phyloP scores from a whole-genome alignment of 2,888 invertebrate species.

The Oxytorus armatus region DNA sequence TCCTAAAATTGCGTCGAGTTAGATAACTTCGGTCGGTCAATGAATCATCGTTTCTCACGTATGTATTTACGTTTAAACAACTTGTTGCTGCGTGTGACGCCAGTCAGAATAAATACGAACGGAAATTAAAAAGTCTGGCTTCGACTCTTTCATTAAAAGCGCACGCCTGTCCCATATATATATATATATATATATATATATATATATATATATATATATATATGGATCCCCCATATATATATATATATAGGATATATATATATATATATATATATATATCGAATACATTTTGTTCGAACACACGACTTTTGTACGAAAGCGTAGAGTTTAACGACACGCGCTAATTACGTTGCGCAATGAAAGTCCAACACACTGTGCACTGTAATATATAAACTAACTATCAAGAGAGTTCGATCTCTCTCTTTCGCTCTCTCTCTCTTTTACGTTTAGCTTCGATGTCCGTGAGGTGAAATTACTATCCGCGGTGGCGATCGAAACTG shows the following conservation, averaged over 20 bases:
- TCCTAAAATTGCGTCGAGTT: background rate
- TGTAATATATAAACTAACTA: slow-evolving; percentile 20
- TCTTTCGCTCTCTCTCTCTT: slow-evolving; percentile 6
- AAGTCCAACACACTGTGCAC: slow-evolving; percentile 38
- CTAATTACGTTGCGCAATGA: slow-evolving; percentile 76
- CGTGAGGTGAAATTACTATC: slow-evolving; percentile 57
- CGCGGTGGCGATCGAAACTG: slow-evolving; percentile 58
- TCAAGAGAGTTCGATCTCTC: slow-evolving; percentile 35
- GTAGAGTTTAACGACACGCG: slow-evolving; percentile 67
- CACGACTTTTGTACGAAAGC: slow-evolving; percentile 29
- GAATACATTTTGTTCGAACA: slow-evolving; percentile 4
- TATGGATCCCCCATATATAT: background rate
- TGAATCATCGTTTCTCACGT: slow-evolving; percentile 48
- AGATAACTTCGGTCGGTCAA: slow-evolving; percentile 17
- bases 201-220: background rate
- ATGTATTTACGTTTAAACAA: background rate
- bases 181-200: background rate
- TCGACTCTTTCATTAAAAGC: slow-evolving; percentile 34
- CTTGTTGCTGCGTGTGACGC: background rate
- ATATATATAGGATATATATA: background rate
- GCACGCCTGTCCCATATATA: slow-evolving; percentile 18
- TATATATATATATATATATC: background rate
- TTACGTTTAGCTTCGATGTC: slow-evolving; percentile 23
- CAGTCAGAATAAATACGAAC: slow-evolving; percentile 45
- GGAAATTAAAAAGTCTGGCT: slow-evolving; percentile 60